These are phyloP conservation scores for Caracal caracal DNA, from an alignment of 2,113 vertebrate species.

Conservation along the genomic window DNA sequence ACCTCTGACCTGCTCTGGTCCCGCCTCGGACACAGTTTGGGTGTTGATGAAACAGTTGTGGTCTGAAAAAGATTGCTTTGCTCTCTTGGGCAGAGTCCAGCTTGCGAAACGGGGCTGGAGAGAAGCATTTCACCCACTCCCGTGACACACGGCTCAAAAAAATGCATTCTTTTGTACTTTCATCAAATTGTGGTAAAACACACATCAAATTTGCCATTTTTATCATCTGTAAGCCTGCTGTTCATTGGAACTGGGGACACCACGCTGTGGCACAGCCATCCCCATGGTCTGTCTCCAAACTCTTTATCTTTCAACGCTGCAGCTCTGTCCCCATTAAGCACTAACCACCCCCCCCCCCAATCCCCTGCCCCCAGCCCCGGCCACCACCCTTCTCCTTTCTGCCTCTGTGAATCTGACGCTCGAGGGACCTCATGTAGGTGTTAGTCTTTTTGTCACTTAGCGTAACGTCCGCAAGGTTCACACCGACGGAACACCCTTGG, in stretches of 20 bases:
- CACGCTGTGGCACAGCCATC: fast-evolving
- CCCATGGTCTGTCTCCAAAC: too few relatives aligned
- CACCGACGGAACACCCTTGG: fast-evolving
- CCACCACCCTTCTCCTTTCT: background rate
- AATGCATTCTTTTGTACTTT: background rate
- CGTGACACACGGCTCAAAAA: background rate
- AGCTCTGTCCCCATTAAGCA: background rate
- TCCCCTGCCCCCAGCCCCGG: too few relatives aligned
- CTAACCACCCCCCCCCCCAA: background rate
- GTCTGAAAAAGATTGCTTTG: background rate
- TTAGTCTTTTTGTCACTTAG: background rate
- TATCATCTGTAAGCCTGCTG: fast-evolving
- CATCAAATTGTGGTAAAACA: background rate
- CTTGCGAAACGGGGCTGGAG: background rate
- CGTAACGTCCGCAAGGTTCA: background rate
- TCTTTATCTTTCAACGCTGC: background rate
- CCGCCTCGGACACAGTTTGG: background rate
- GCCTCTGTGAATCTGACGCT: background rate
- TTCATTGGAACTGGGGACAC: background rate
- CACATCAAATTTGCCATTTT: background rate
- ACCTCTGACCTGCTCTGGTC: background rate
- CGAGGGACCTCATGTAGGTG: background rate
- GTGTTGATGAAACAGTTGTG: background rate
- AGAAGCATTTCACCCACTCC: background rate
- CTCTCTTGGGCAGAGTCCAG: background rate